Percentiles rank a stretch among this genome's conserved stretches.
These are phyloP conservation scores for Oscheius myriophilus DNA, from an alignment of 2,888 invertebrate species.

Conservation along the genomic window DNA sequence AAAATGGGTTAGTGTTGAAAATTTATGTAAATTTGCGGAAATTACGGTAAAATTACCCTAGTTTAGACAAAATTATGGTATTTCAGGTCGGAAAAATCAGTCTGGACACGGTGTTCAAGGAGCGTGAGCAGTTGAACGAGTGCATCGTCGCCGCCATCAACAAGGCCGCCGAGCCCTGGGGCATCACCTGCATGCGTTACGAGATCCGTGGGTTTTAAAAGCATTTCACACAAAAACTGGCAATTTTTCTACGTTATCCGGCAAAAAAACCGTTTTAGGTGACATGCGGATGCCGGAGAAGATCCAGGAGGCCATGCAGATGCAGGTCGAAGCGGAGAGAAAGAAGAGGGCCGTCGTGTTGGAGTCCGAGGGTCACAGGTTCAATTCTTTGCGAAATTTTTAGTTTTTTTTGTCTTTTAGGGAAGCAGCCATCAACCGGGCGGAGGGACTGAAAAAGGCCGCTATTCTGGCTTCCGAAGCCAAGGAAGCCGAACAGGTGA, in stretches of 20 bases:
- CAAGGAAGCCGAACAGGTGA: constrained; percentile 79
- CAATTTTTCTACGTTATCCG: constrained; percentile 47
- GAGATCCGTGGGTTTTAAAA: constrained; percentile 81
- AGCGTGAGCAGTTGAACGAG: constrained; percentile 92
- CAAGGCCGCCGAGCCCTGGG: constrained; percentile 98
- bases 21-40: too few species aligned
- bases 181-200: constrained; percentile 92
- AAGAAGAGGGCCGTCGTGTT: constrained; percentile 94
- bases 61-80: neutral
- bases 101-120: constrained; percentile 91
- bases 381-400: neutral
- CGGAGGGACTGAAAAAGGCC: constrained; percentile 85
- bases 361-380: constrained; percentile 83
- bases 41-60: neutral
- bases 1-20: too few species aligned
- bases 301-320: constrained; percentile 99
- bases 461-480: constrained; percentile 87
- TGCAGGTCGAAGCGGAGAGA: constrained; percentile 99
- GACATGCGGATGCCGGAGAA: constrained; percentile 87
- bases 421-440: constrained; percentile 85
- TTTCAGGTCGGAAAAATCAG: constrained; percentile 87
- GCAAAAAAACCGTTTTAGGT: constrained; percentile 75
- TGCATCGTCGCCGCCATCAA: constrained; percentile 95
- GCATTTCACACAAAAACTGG: neutral
- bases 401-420: constrained; percentile 56